Percentiles rank a stretch among this genome's conserved stretches.
phyloP scores from a whole-genome alignment of 2,797 vertebrate species.

The Etheostoma perlongum region DNA sequence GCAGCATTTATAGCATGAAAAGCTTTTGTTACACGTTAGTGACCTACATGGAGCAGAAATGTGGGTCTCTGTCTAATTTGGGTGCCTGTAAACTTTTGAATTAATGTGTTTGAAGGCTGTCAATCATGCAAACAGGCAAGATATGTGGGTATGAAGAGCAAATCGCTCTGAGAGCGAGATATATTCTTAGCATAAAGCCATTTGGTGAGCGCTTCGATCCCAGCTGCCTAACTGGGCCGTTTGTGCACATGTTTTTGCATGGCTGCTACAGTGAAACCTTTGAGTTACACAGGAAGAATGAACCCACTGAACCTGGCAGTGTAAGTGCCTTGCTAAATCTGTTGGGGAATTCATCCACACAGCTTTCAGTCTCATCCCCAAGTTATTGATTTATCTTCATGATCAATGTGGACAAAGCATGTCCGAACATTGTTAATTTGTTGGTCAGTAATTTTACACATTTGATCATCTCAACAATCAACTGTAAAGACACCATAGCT shows the following conservation, averaged over 20 bases:
- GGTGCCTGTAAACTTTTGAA: constrained; percentile 44
- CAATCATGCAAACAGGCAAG: constrained; percentile 50
- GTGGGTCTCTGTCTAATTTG: constrained; percentile 59
- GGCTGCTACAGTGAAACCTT: constrained; percentile 32
- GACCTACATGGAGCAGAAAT: constrained; percentile 54
- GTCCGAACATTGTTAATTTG: background rate
- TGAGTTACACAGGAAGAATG: constrained; percentile 22
- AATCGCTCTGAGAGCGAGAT: constrained; percentile 30
- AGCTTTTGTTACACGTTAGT: constrained; percentile 32
- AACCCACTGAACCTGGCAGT: constrained; percentile 3
- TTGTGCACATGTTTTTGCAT: constrained; percentile 12
- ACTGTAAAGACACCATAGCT: background rate
- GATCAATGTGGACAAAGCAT: background rate
- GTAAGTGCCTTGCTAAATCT: constrained; percentile 22
- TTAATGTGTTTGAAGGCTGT: constrained; percentile 53
- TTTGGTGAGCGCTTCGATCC: constrained; percentile 60
- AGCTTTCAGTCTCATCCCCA: constrained; percentile 22
- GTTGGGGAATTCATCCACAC: constrained; percentile 28
- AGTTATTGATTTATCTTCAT: constrained; percentile 22
- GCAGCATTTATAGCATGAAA: constrained; percentile 48
- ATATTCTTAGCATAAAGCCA: constrained; percentile 50
- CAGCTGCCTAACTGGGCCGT: constrained; percentile 37
- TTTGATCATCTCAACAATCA: background rate
- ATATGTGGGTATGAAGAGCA: constrained; percentile 33
- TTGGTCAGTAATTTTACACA: background rate